Evolutionary conservation across 2,113 vertebrate species (phyloP), one percentile per base, ranked within the genome.

Genomic region (human): DNA sequence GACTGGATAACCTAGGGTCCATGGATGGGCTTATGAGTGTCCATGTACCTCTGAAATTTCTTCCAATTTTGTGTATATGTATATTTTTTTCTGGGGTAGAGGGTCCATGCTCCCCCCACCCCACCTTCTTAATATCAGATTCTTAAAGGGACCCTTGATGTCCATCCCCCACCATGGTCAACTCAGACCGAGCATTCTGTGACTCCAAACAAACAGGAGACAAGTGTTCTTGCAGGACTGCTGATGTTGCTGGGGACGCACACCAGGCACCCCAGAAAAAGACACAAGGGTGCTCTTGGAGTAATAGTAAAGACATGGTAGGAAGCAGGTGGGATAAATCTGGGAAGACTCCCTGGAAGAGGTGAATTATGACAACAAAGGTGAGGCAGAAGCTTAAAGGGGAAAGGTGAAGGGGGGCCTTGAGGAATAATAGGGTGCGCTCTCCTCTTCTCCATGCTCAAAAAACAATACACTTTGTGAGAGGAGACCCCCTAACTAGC

Each of bases 321-420:
- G 32, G 94, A 97, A 38, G 16, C 48, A 57, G 30, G 16, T 32
- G 64, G 20, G 59, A 17, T 55, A 75, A 85, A 91, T 91, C 93
- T 59, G 61, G 88, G 87, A 94, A 96, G 96, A 59, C 97, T 97
- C 95, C 93, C 93, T 86, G 95, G 48, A 97, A 85, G 90, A 97
- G 68, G 90, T 23, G 14, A 40, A 35, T 35, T 93, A 86, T 48
- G 20, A n/a, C 25, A 73, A 82, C 78, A 68, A 94, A 76, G 91
- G 43, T 35, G 9, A 76, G 30, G 45, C 23, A 78, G 80, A 89
- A 48, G 55, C 45, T 81, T 80, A 48, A 93, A 87, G 48, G 55
- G 27, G 14, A 76, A 57, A 82, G 48, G 57, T 22, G 50, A 89
- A 76, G 8, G 70, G 79, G 22, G 23, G 25, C 52, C 18, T 3